Evolutionary conservation across 2,113 vertebrate genomes (phyloP).

Genomic region (Bubo bubo): DNA sequence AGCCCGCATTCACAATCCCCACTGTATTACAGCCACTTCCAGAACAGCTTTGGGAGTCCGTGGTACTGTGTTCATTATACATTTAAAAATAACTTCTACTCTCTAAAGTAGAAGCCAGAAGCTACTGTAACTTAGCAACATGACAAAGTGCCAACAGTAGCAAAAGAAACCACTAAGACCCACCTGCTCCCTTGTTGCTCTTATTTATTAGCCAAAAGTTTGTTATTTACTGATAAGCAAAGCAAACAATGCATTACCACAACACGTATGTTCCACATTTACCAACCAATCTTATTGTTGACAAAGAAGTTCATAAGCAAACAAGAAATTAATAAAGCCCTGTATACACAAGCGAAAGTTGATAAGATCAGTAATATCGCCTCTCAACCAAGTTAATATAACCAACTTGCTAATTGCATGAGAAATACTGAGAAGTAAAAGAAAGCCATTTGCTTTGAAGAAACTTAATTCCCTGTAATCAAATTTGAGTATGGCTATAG

Average conservation of each 20-base stretch:
- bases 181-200: slow-evolving; percentile 29
- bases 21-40: background rate
- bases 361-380: slow-evolving; percentile 48
- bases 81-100: slow-evolving; percentile 60
- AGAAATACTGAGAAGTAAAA: slow-evolving; percentile 18
- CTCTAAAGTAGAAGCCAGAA: slow-evolving; percentile 34
- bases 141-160: slow-evolving; percentile 11
- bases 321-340: slow-evolving; percentile 50
- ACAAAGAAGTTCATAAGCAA: slow-evolving; percentile 57
- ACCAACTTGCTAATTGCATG: slow-evolving; percentile 30
- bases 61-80: background rate
- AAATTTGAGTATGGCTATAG: background rate
- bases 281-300: slow-evolving; percentile 15
- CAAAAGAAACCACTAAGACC: slow-evolving; percentile 33
- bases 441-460: slow-evolving; percentile 42
- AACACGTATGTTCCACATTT: background rate
- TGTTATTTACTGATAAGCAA: slow-evolving; percentile 71
- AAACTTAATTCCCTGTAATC: slow-evolving; percentile 16
- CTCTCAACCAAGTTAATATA: slow-evolving; percentile 43
- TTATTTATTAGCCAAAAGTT: slow-evolving; percentile 62
- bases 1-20: background rate
- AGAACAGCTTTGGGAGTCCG: background rate
- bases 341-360: background rate
- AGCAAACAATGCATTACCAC: slow-evolving; percentile 22
- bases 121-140: slow-evolving; percentile 71